Percentiles rank a stretch among this genome's conserved stretches.
phyloP scores from a whole-genome alignment of 2,888 invertebrate species.

The Chloroclystis v-ata region DNA sequence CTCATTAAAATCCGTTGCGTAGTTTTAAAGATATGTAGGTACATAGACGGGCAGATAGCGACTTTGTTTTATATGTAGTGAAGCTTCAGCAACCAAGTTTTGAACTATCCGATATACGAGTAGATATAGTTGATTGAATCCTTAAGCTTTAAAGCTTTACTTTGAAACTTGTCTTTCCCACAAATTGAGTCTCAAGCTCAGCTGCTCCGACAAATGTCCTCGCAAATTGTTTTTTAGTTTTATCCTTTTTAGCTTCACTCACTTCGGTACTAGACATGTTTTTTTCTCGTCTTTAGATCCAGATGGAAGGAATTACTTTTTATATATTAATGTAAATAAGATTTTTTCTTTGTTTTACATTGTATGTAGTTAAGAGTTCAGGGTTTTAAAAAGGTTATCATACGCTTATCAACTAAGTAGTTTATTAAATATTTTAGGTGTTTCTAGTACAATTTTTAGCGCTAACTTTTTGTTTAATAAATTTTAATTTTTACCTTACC shows the following conservation, averaged over 20 bases:
- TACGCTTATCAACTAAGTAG: neutral
- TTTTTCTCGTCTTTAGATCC: neutral
- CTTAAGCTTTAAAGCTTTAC: neutral
- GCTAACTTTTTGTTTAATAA: no score
- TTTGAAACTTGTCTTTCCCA: conserved; percentile 6
- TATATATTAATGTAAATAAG: neutral
- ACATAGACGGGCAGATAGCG: no score
- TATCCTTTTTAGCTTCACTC: conserved; percentile 18
- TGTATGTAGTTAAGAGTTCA: no score
- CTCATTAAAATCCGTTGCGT: no score
- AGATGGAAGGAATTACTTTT: neutral
- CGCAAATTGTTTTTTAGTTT: conserved; percentile 31
- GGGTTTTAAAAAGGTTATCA: neutral
- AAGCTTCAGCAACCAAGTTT: no score
- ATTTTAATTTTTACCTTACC: no score
- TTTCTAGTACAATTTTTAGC: no score
- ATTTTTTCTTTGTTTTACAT: neutral
- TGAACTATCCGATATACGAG: no score
- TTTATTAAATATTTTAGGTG: neutral
- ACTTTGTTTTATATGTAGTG: no score
- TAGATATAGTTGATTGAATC: no score
- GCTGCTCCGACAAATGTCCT: conserved; percentile 11
- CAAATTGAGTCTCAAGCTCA: conserved; percentile 32
- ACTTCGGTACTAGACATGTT: neutral
- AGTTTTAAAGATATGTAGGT: no score